phyloP scores from a whole-genome alignment of 2,797 vertebrate genomes.

The Hippoglossus hippoglossus region DNA sequence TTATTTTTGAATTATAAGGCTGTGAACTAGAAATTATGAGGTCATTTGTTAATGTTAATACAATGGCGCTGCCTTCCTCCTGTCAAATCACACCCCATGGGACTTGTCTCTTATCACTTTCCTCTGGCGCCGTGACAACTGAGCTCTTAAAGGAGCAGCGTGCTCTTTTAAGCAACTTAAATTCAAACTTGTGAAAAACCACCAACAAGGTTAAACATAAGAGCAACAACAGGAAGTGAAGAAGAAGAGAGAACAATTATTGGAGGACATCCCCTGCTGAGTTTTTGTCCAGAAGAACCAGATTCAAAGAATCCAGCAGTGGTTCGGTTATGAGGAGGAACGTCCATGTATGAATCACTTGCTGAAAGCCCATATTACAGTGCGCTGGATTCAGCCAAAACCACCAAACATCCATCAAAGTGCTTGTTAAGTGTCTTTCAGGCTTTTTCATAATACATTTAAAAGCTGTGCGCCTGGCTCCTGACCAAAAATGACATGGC shows the following conservation, averaged over 20 bases:
- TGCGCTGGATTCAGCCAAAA: conserved; percentile 65
- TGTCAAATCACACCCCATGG: conserved; percentile 72
- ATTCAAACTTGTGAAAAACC: conserved; percentile 48
- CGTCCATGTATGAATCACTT: conserved; percentile 73
- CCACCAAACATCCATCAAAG: conserved; percentile 74
- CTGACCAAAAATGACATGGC: conserved; percentile 67
- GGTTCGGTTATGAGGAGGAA: conserved; percentile 64
- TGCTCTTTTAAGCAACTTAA: neutral
- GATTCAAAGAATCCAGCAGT: conserved; percentile 63
- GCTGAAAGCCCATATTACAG: conserved; percentile 69
- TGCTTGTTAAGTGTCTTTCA: conserved; percentile 76
- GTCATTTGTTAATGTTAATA: conserved; percentile 72
- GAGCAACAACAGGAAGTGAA: conserved; percentile 55
- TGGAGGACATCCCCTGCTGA: conserved; percentile 36
- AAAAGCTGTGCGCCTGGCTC: conserved; percentile 57
- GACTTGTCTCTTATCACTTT: conserved; percentile 73
- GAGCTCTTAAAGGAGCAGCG: conserved; percentile 62
- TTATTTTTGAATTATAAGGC: conserved; percentile 31
- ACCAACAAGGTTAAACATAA: neutral
- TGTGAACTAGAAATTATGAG: conserved; percentile 56
- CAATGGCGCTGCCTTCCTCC: conserved; percentile 63
- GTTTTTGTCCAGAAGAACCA: conserved; percentile 53
- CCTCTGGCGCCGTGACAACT: conserved; percentile 52
- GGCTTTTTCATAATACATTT: conserved; percentile 75
- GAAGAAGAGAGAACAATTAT: conserved; percentile 3